Conservation (phyloP, 2,113 vertebrate species). For the Corvus cornix region DNA sequence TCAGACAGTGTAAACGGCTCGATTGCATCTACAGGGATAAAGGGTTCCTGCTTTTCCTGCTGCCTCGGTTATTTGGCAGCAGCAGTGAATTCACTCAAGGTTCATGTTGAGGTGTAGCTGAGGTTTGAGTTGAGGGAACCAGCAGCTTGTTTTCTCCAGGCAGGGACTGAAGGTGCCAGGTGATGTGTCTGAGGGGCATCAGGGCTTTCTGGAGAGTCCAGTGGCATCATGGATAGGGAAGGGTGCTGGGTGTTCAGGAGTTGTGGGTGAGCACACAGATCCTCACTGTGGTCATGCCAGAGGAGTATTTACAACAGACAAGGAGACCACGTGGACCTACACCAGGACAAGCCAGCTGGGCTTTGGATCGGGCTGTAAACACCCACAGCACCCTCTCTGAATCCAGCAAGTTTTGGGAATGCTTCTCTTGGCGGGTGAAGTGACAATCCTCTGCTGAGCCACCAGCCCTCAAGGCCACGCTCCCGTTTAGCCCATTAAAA, state of each 20-base stretch:
- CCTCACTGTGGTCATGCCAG: fast-evolving
- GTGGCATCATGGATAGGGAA: fast-evolving
- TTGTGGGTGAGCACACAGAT: not conserved
- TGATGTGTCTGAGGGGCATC: not conserved
- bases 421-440: not conserved
- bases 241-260: fast-evolving
- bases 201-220: not conserved
- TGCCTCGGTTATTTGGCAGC: not conserved
- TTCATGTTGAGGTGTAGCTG: not conserved
- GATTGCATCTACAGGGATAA: slow-evolving; percentile 22
- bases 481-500: not conserved
- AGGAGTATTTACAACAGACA: fast-evolving
- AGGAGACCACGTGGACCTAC: fast-evolving
- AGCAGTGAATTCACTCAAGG: not conserved
- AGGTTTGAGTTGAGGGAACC: not conserved
- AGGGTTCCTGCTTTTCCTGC: not conserved
- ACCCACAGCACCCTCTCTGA: not conserved
- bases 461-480: fast-evolving
- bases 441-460: not conserved
- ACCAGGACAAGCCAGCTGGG: not conserved
- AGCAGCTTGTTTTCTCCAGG: not conserved
- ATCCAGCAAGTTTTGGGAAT: not conserved
- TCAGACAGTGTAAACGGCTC: not conserved
- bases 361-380: not conserved
- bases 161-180: not conserved